Conservation (phyloP, 2,113 vertebrate species). For the Rhinoptilus africanus region DNA sequence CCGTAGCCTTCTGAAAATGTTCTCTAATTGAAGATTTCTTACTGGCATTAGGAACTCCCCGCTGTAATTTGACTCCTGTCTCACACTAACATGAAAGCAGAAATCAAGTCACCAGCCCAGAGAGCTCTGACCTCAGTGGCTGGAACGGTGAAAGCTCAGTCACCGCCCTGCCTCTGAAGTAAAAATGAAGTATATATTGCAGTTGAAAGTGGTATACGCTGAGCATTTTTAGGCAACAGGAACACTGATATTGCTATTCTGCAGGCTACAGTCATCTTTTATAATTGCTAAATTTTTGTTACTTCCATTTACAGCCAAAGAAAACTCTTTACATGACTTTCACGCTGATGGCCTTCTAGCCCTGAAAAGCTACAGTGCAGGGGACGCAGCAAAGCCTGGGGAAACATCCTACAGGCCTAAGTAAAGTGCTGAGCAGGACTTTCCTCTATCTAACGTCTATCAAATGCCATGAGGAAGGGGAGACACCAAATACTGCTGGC, state of each 20-base stretch:
- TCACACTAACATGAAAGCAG: background rate
- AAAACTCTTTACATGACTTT: background rate
- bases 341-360: rapidly evolving
- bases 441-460: background rate
- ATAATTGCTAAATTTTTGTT: background rate
- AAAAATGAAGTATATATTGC: background rate
- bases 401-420: background rate
- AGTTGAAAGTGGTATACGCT: background rate
- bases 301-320: background rate
- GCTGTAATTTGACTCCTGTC: background rate
- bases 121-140: background rate
- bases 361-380: background rate
- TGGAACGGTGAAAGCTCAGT: background rate
- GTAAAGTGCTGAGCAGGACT: background rate
- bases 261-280: background rate
- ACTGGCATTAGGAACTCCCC: background rate
- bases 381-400: background rate
- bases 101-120: background rate
- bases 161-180: background rate
- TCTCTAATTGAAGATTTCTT: background rate
- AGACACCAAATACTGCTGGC: background rate
- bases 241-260: background rate
- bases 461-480: background rate
- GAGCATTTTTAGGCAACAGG: background rate
- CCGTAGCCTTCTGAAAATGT: background rate